Percentiles rank a stretch among this genome's conserved stretches.
These are phyloP conservation scores for Anorthoa munda DNA, from an alignment of 2,888 invertebrate genomes.

Conservation along the genomic window DNA sequence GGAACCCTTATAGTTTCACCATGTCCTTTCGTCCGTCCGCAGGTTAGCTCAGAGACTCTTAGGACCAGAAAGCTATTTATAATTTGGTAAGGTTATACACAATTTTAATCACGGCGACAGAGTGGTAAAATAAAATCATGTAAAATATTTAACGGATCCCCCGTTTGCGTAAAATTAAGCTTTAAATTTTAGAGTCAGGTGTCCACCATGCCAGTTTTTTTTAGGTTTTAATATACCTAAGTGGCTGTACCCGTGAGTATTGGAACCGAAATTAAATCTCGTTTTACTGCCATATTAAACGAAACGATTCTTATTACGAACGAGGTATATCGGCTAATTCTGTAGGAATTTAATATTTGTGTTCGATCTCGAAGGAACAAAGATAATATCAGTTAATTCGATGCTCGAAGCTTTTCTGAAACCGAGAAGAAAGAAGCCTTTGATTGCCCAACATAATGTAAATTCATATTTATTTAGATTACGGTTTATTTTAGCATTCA, in stretches of 20 bases:
- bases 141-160: no score
- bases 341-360: constrained; percentile 39
- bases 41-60: no score
- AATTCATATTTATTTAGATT: constrained; percentile 46
- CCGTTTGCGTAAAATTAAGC: no score
- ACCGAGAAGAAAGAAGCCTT: constrained; percentile 22
- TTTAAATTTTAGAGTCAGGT: no score
- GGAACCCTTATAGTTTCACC: no score
- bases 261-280: constrained; percentile 31
- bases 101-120: no score
- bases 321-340: constrained; percentile 30
- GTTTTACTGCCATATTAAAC: constrained; percentile 25
- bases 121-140: no score
- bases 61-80: no score
- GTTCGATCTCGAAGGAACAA: constrained; percentile 28
- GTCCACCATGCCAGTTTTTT: no score
- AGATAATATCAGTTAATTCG: constrained; percentile 49
- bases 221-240: constrained; percentile 43
- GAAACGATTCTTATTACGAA: constrained; percentile 27
- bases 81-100: no score
- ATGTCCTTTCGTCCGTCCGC: no score
- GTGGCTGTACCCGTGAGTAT: constrained; percentile 14
- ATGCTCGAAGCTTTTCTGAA: constrained; percentile 25
- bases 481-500: constrained; percentile 30
- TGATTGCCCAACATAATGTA: constrained; percentile 25